Base-by-base conservation (phyloP, 2,888 invertebrate species). In the Archaeoteleia sp. region DNA sequence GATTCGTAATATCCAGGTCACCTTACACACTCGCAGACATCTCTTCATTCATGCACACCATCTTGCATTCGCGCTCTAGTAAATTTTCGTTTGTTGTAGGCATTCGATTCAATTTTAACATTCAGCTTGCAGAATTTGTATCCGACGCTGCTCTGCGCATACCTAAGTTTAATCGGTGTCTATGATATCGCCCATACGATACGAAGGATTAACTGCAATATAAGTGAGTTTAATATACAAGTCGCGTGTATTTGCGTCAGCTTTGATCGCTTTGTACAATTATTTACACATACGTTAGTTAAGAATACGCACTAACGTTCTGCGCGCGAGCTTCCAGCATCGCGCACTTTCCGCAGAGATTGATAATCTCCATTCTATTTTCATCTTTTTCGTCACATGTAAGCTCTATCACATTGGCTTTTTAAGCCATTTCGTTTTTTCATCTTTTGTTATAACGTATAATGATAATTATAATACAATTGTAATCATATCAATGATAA, bases 331-430 rank as follows among this genome's bases (percentile, higher is more conserved):
- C 66, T 51, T 43, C 25, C 61, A 63, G 51, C 42, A 45, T 49
- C 57, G 48, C 54, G 54, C 48, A 40, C 66, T 37, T 62, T 48
- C 43, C 57, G 49, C 60, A 15, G 60, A 54, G 32, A 32, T 67
- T 49, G 62, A 61, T 51, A 57, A 57, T 29, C 34, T 46, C 46
- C 32, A 57, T 42, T 65, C 58, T 62, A 62, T 74, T 63, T 57
- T 45, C 23, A 55, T 62, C 49, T 48, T 51, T 55, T 57, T 65
- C 79, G 76, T 78, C 78, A 82, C 78, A 79, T 78, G 79, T 83
- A 84, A 85, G 85, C 84, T 85, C 84, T 85, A 85, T 85, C 85
- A 85, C 85, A 85, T 84, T 83, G 85, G 84, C 85, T 85, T 85
- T 73, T 78, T 54, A 84, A 84, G 85, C 84, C 85, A 76, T 79